These are phyloP conservation scores for Limosa lapponica DNA, from an alignment of 2,797 vertebrate species.

Conservation along the genomic window DNA sequence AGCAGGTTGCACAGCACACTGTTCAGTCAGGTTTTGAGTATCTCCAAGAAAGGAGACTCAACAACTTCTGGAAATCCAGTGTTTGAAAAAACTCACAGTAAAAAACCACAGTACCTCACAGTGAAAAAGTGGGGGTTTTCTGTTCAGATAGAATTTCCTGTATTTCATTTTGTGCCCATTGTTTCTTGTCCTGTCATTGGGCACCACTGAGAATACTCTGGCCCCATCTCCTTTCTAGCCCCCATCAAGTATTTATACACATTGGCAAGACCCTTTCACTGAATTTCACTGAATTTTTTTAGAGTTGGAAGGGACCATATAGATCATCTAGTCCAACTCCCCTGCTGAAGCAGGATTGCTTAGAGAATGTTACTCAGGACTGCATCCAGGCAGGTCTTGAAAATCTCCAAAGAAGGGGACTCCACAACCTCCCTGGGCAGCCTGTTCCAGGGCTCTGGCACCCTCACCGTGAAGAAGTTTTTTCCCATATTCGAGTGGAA, in stretches of 20 bases:
- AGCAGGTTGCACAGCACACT: not conserved
- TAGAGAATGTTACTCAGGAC: too few species aligned
- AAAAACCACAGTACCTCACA: not conserved
- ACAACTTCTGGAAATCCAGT: not conserved
- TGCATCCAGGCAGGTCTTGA: too few species aligned
- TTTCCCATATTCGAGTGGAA: too few species aligned
- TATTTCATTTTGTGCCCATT: not conserved
- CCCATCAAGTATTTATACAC: not conserved
- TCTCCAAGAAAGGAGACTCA: not conserved
- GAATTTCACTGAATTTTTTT: too few species aligned
- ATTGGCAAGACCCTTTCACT: not conserved
- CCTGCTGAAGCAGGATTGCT: too few species aligned
- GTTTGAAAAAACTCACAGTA: not conserved
- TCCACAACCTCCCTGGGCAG: too few species aligned
- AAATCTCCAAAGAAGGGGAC: too few species aligned
- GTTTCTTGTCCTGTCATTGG: not conserved
- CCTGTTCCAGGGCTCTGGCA: too few species aligned
- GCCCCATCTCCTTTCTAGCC: not conserved
- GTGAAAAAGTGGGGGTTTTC: accelerated
- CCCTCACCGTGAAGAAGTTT: too few species aligned
- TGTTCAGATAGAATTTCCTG: not conserved
- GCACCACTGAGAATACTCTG: not conserved
- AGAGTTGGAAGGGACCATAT: too few species aligned
- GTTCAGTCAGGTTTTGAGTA: not conserved
- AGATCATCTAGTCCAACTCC: too few species aligned